Percentiles rank a stretch among this genome's conserved stretches.
phyloP scores from a whole-genome alignment of 1,140 invertebrate species.

The Lamellibrachia luymesi region DNA sequence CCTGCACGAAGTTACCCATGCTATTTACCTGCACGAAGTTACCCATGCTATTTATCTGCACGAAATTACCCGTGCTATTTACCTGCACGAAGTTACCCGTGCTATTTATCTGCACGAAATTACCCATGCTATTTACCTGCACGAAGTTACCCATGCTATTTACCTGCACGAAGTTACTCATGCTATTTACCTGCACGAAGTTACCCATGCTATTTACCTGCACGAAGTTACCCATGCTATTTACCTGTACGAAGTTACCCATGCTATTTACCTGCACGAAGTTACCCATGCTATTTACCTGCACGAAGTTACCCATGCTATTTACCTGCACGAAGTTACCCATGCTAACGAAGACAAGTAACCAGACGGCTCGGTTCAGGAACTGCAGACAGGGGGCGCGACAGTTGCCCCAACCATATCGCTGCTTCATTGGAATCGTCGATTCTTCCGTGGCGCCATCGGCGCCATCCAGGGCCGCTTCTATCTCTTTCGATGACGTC shows the following conservation, averaged over 20 bases:
- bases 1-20: too few relatives aligned
- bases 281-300: too few relatives aligned
- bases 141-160: too few relatives aligned
- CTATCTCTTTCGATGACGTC: neutral
- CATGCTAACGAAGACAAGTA: neutral
- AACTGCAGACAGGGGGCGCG: neutral
- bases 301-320: neutral
- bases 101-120: too few relatives aligned
- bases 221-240: neutral
- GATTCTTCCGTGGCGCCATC: neutral
- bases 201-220: neutral
- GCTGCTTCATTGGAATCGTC: neutral
- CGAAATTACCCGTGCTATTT: neutral
- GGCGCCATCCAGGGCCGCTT: neutral
- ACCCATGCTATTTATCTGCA: too few relatives aligned
- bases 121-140: too few relatives aligned
- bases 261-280: too few relatives aligned
- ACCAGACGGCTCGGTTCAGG: neutral
- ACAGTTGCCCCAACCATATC: neutral
- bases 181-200: too few relatives aligned
- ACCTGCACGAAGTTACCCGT: neutral
- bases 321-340: neutral
- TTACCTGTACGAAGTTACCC: too few relatives aligned
- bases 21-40: too few relatives aligned
- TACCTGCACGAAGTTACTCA: too few relatives aligned